Evolutionary conservation across 2,888 invertebrate genomes (phyloP).

Genomic region (Campaea margaritaria): DNA sequence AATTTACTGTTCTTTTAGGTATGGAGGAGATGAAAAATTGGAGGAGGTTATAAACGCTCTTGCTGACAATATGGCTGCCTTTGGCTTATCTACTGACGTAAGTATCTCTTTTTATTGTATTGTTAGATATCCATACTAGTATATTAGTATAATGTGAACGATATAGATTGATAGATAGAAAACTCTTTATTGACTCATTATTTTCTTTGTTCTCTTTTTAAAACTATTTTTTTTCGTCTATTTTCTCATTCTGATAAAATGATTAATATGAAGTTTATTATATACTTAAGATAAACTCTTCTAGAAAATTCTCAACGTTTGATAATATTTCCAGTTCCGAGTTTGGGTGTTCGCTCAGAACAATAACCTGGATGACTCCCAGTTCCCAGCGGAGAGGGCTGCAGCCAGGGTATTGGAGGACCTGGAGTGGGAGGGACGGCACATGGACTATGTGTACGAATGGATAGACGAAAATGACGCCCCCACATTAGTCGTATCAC

Average conservation of each 20-base stretch:
- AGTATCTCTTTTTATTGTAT: conserved; percentile 44
- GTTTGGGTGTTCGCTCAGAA: conserved; percentile 59
- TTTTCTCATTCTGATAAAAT: no score
- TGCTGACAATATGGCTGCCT: conserved; percentile 61
- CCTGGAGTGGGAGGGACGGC: conserved; percentile 50
- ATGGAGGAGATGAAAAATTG: conserved; percentile 75
- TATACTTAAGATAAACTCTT: no score
- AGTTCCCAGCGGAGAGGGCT: conserved; percentile 47
- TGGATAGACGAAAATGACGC: conserved; percentile 78
- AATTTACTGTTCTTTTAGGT: conserved; percentile 59
- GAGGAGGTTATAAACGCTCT: conserved; percentile 62
- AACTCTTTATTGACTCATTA: no score
- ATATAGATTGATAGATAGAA: no score
- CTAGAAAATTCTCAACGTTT: neutral
- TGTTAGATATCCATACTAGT: no score
- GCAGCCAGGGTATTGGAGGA: conserved; percentile 50
- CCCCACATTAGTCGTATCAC: conserved; percentile 59
- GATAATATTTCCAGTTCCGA: conserved; percentile 57
- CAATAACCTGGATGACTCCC: conserved; percentile 62
- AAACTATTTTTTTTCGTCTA: no score
- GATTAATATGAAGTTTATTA: no score
- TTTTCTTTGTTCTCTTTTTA: no score
- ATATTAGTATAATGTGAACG: no score
- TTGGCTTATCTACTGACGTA: conserved; percentile 49
- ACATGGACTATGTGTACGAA: conserved; percentile 62